Evolutionary conservation across 2,888 invertebrate species (phyloP).

Genomic region (Drosophila nigricruria): DNA sequence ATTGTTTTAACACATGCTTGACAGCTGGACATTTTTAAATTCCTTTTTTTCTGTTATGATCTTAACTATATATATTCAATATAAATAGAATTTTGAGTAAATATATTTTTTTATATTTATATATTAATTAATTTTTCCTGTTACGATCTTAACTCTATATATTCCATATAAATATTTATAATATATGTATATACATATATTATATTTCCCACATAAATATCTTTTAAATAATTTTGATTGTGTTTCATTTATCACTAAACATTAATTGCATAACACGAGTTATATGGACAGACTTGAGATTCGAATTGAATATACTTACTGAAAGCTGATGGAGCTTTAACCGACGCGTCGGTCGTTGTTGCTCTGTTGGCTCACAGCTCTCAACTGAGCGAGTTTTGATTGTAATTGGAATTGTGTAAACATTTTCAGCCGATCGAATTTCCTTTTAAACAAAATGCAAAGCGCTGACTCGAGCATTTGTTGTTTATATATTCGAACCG

Average conservation of each 20-base stretch:
- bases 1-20: too few species aligned
- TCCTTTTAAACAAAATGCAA: background rate
- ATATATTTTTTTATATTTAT: too few species aligned
- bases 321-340: too few species aligned
- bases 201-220: background rate
- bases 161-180: too few species aligned
- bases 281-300: background rate
- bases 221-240: background rate
- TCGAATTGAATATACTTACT: background rate
- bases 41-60: too few species aligned
- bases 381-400: background rate
- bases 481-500: background rate
- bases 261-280: background rate
- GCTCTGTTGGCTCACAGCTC: background rate
- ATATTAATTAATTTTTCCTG: too few species aligned
- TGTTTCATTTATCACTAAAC: background rate
- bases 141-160: too few species aligned
- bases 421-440: background rate
- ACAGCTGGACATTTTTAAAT: too few species aligned
- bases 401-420: background rate
- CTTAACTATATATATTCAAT: too few species aligned
- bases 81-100: too few species aligned
- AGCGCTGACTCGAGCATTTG: background rate
- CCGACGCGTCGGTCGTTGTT: background rate
- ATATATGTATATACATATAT: too few species aligned